These are phyloP conservation scores for Columba janthina DNA, from an alignment of 2,113 vertebrate species.

Conservation along the genomic window DNA sequence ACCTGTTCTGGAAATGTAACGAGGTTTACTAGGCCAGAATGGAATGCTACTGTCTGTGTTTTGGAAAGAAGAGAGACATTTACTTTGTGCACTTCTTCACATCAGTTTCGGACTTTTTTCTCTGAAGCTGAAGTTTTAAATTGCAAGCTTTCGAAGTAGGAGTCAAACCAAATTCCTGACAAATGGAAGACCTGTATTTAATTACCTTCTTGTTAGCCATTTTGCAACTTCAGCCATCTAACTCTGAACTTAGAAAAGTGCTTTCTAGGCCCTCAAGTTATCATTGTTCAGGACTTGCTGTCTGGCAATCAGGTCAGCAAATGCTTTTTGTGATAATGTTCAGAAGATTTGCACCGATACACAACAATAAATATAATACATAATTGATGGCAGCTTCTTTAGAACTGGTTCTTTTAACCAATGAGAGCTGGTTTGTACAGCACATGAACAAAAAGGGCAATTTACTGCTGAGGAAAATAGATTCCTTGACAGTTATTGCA, in stretches of 20 bases:
- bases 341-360: not conserved
- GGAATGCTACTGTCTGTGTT: not conserved
- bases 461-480: not conserved
- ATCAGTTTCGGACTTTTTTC: not conserved
- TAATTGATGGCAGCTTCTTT: not conserved
- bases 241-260: not conserved
- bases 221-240: not conserved
- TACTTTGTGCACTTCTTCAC: not conserved
- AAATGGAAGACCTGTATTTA: not conserved
- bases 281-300: not conserved
- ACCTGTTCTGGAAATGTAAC: not conserved
- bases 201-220: not conserved
- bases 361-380: not conserved
- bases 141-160: not conserved
- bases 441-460: not conserved
- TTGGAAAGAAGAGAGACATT: not conserved
- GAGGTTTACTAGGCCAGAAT: not conserved
- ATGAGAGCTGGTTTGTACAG: not conserved
- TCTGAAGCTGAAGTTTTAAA: not conserved
- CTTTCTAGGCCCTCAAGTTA: not conserved
- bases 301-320: not conserved
- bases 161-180: not conserved
- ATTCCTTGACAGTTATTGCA: slow-evolving; percentile 9
- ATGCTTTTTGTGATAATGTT: not conserved
- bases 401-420: not conserved